Conservation (phyloP, 2,113 vertebrate genomes). For the Nesoenas mayeri region DNA sequence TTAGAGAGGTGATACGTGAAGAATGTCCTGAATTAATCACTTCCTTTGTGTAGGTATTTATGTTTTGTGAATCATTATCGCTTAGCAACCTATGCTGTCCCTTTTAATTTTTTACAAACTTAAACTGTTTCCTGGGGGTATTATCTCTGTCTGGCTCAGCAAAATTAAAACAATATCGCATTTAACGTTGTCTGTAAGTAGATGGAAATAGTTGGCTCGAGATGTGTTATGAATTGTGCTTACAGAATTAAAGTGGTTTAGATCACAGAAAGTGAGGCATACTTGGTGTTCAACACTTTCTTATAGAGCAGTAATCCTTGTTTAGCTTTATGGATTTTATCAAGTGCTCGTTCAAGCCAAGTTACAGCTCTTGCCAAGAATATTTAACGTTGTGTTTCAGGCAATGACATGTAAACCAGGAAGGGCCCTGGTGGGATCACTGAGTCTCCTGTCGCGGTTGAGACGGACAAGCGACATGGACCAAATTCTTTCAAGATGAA, state of each 20-base stretch:
- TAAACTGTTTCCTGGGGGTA: not conserved
- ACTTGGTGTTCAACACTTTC: conserved; percentile 56
- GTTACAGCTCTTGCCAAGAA: not conserved
- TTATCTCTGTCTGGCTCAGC: conserved; percentile 23
- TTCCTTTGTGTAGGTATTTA: not conserved
- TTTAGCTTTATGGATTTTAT: conserved; percentile 32
- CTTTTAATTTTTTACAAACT: conserved; percentile 2
- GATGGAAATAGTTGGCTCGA: not conserved
- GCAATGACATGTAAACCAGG: rapidly evolving
- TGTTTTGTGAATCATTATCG: conserved; percentile 6
- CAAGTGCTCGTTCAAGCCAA: conserved; percentile 20
- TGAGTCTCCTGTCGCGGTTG: no score
- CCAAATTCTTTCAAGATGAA: no score
- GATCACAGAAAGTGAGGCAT: conserved; percentile 16
- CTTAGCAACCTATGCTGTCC: not conserved
- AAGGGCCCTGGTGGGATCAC: not conserved
- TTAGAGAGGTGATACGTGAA: not conserved
- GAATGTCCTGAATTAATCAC: conserved; percentile 33
- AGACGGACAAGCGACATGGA: no score
- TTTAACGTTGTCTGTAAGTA: not conserved
- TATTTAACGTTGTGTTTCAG: not conserved
- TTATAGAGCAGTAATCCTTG: conserved; percentile 22
- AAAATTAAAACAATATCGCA: conserved; percentile 23
- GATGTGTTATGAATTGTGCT: not conserved
- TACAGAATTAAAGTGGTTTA: not conserved